Base-by-base conservation (phyloP, 2,113 vertebrate genomes). In the Falco punctatus region DNA sequence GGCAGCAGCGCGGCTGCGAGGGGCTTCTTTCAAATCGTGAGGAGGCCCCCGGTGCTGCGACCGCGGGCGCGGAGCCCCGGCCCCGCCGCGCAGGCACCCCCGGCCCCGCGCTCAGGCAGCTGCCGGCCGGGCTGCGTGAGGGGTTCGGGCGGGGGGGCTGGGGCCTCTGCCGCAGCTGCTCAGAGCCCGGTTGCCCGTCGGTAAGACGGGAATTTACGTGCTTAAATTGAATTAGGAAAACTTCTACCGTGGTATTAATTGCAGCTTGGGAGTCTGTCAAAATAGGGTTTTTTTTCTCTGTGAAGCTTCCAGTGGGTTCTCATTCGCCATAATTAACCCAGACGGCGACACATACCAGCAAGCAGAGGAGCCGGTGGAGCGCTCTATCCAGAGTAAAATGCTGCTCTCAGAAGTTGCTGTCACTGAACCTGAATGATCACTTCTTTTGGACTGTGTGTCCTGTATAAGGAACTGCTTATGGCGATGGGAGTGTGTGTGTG, bases 151-250 rank as follows among this genome's bases (percentile, higher is more conserved):
- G 16, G 1, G 23, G 38, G 73, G 23, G 48, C 5, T 2, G 82
- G 2, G 52, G 26, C n/a, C 9, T 21, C 2, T 9, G 17, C 7
- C 6, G 11, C 55, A 15, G 80, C 62, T 40, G 40, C 27, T 15
- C 0, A 22, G 44, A 42, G 14, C 3, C 23, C 5, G 18, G 35
- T 27, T 21, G 51, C 12, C 24, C 30, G 0, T 7, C 30, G 49
- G 48, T 5, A 33, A 42, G 49, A 16, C 1, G 3, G 46, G 33
- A 5, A 30, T 33, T 66, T 32, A 9, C 10, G 33, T 23, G 81
- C 23, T 85, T 46, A 1, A 5, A 18, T 14, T 46, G 22, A 14
- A 30, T 0, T 3, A 24, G 42, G 27, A 17, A 5, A 3, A 1
- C 3, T 28, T 44, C 22, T 27, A 2, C 32, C 6, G 42, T 4